These are phyloP conservation scores for Pipistrellus pipistrellus DNA, from an alignment of 2,797 vertebrate species.

Conservation along the genomic window DNA sequence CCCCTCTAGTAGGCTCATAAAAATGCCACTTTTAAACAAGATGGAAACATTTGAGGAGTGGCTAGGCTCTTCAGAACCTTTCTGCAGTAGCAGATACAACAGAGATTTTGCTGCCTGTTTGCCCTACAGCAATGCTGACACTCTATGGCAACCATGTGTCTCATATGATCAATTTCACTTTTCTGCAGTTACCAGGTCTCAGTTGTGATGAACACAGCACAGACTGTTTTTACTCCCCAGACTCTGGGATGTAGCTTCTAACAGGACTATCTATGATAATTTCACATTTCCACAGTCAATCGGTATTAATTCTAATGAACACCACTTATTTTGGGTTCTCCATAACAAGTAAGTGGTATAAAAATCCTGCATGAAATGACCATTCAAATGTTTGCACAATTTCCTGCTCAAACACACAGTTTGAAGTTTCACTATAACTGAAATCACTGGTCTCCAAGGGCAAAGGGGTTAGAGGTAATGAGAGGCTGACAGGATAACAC, in stretches of 20 bases:
- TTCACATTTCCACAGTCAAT: constrained; percentile 7
- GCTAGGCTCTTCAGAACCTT: background rate
- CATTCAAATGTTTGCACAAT: background rate
- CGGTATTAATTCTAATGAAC: constrained; percentile 52
- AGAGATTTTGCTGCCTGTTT: background rate
- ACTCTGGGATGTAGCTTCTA: background rate
- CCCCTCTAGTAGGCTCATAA: background rate
- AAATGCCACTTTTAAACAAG: constrained; percentile 17
- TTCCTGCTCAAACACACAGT: background rate
- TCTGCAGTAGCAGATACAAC: background rate
- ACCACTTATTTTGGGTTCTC: background rate
- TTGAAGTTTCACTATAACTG: background rate
- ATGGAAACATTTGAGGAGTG: background rate
- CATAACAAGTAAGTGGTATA: background rate
- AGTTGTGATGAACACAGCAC: background rate
- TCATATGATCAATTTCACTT: constrained; percentile 35
- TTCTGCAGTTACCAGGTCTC: constrained; percentile 7
- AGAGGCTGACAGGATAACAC: background rate
- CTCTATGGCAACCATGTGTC: background rate
- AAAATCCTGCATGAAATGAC: constrained; percentile 4
- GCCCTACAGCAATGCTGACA: background rate
- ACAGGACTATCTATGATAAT: background rate
- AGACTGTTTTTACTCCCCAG: background rate
- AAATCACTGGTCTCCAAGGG: background rate
- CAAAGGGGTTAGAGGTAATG: background rate